Evolutionary conservation across 1,140 invertebrate species (phyloP).

Genomic region (Ectropis grisescens): DNA sequence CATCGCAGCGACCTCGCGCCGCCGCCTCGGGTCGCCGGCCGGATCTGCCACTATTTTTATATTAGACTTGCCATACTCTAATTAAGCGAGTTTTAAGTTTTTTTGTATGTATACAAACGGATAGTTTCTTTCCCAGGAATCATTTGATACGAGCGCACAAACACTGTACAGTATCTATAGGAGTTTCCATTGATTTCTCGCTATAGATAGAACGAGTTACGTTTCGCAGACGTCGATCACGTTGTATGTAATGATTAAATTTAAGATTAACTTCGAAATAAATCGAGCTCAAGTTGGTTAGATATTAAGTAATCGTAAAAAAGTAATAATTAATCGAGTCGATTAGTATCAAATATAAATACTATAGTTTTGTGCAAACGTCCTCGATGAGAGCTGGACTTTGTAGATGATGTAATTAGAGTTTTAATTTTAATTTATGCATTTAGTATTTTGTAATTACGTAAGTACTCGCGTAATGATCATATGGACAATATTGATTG

Average conservation of each 20-base stretch:
- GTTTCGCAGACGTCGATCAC: too few species aligned
- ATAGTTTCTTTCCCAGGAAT: slow-evolving; percentile 36
- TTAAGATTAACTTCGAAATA: slow-evolving; percentile 59
- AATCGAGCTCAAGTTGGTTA: slow-evolving; percentile 66
- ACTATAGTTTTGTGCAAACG: slow-evolving; percentile 47
- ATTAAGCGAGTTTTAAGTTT: slow-evolving; percentile 28
- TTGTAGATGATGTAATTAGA: slow-evolving; percentile 37
- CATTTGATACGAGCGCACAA: slow-evolving; percentile 62
- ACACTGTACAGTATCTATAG: slow-evolving; percentile 55
- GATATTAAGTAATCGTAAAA: slow-evolving; percentile 52
- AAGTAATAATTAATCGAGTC: slow-evolving; percentile 35
- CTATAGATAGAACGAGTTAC: slow-evolving; percentile 17
- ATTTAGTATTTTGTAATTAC: slow-evolving; percentile 60
- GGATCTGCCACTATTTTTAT: slow-evolving; percentile 57
- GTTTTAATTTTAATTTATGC: too few species aligned
- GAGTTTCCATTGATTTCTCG: slow-evolving; percentile 29
- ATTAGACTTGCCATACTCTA: slow-evolving; percentile 44
- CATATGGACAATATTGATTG: slow-evolving; percentile 61
- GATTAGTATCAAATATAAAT: slow-evolving; percentile 38
- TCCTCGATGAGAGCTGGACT: slow-evolving; percentile 49
- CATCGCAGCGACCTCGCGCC: slow-evolving; percentile 31
- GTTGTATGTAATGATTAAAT: slow-evolving; percentile 22
- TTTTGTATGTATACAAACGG: slow-evolving; percentile 37
- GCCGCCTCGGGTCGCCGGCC: slow-evolving; percentile 39
- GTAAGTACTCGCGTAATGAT: slow-evolving; percentile 64